Conservation (phyloP, 2,113 vertebrate species). For the Turdus rufiventris region DNA sequence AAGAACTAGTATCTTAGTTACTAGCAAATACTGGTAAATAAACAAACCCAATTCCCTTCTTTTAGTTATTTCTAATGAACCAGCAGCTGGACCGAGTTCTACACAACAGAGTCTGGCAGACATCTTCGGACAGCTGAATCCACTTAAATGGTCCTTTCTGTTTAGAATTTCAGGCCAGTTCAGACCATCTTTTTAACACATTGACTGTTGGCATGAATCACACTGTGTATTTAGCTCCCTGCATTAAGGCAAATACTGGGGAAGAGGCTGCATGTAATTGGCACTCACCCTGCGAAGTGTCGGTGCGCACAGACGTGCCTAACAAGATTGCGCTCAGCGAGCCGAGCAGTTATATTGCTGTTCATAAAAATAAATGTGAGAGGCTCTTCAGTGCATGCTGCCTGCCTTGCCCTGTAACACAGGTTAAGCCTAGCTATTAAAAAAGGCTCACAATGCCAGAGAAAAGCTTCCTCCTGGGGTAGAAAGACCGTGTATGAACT, state of each 20-base stretch:
- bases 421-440: slow-evolving; percentile 7
- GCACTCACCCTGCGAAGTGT: background rate
- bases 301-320: background rate
- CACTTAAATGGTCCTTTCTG: slow-evolving; percentile 34
- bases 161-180: slow-evolving; percentile 12
- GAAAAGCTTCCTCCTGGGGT: background rate
- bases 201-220: background rate
- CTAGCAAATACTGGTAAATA: background rate
- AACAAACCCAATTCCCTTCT: background rate
- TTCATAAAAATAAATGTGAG: background rate
- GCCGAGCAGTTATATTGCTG: background rate
- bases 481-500: background rate
- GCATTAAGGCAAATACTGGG: background rate
- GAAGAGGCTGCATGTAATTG: background rate
- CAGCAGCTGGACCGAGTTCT: background rate
- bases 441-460: background rate
- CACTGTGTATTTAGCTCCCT: background rate
- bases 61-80: slow-evolving; percentile 15
- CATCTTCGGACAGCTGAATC: slow-evolving; percentile 20
- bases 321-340: background rate
- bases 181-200: slow-evolving; percentile 29
- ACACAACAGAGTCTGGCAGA: background rate
- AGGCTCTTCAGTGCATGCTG: background rate
- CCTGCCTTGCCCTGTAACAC: background rate
- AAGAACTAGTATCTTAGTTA: background rate